These are phyloP conservation scores for Pitta sordida DNA, from an alignment of 2,113 vertebrate species.

Conservation along the genomic window DNA sequence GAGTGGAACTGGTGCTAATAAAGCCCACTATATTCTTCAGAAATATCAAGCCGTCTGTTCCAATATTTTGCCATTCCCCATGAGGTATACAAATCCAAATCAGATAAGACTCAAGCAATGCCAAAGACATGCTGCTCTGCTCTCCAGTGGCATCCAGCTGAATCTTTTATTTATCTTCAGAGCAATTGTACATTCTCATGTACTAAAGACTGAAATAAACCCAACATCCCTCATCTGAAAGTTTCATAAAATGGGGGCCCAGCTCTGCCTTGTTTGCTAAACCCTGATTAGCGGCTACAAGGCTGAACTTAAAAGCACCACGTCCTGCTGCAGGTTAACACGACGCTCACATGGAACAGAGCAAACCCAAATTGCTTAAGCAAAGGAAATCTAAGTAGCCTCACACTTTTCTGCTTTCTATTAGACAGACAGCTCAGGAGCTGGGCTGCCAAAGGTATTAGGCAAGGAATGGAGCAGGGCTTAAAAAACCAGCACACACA, in stretches of 20 bases:
- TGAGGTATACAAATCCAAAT: slow-evolving; percentile 88
- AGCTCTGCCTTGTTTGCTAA: slow-evolving; percentile 52
- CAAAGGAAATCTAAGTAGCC: slow-evolving; percentile 23
- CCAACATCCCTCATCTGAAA: slow-evolving; percentile 74
- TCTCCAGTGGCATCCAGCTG: slow-evolving; percentile 79
- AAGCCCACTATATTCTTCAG: slow-evolving; percentile 86
- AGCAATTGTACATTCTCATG: slow-evolving; percentile 75
- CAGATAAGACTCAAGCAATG: slow-evolving; percentile 84
- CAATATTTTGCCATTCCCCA: slow-evolving; percentile 86
- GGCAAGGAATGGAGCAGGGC: slow-evolving; percentile 19
- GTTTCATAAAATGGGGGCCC: slow-evolving; percentile 59
- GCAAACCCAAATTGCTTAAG: slow-evolving; percentile 52
- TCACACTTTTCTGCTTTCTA: slow-evolving; percentile 4
- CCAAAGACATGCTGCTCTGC: slow-evolving; percentile 82
- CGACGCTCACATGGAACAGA: slow-evolving; percentile 44
- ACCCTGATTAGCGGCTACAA: slow-evolving; percentile 22
- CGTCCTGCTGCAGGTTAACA: slow-evolving; percentile 2
- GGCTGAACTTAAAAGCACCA: not conserved
- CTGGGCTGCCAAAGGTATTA: slow-evolving; percentile 56
- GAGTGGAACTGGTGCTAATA: slow-evolving; percentile 81
- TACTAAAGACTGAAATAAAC: slow-evolving; percentile 78
- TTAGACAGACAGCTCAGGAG: not conserved
- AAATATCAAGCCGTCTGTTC: slow-evolving; percentile 90
- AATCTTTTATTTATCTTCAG: slow-evolving; percentile 89
- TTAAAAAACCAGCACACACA: slow-evolving; percentile 48